phyloP scores from a whole-genome alignment of 2,888 invertebrate species.

The Biston betularia region DNA sequence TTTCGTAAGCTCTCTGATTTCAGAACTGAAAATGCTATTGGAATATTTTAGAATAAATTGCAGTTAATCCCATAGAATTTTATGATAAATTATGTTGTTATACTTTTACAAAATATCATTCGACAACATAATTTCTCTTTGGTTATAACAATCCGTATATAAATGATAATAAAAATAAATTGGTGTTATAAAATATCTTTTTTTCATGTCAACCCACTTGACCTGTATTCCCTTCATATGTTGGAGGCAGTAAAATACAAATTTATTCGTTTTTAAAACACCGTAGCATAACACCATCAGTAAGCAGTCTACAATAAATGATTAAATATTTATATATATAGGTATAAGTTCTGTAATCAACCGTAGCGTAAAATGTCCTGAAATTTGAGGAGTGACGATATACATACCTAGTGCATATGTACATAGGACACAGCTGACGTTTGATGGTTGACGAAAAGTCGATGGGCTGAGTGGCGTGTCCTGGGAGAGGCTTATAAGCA shows the following conservation, averaged over 20 bases:
- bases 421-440: too few species aligned
- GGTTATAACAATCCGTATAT: slow-evolving; percentile 1
- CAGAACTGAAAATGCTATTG: slow-evolving; percentile 37
- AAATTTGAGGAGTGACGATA: too few species aligned
- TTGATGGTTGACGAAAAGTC: too few species aligned
- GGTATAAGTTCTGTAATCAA: too few species aligned
- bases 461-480: too few species aligned
- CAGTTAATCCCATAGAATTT: slow-evolving; percentile 48
- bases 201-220: slow-evolving; percentile 15
- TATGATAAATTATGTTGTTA: slow-evolving; percentile 55
- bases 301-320: too few species aligned
- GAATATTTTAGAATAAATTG: slow-evolving; percentile 32
- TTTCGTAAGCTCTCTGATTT: slow-evolving; percentile 46
- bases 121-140: slow-evolving; percentile 45
- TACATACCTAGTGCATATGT: too few species aligned
- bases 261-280: neutral
- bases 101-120: slow-evolving; percentile 51
- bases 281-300: neutral
- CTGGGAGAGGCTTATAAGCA: too few species aligned
- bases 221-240: slow-evolving; percentile 21
- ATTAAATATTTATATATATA: too few species aligned
- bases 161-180: slow-evolving; percentile 51
- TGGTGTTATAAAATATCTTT: slow-evolving; percentile 26
- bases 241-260: slow-evolving; percentile 10
- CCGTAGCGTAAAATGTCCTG: too few species aligned